phyloP scores from a whole-genome alignment of 1,140 invertebrate species.

The Zaprionus ghesquierei region DNA sequence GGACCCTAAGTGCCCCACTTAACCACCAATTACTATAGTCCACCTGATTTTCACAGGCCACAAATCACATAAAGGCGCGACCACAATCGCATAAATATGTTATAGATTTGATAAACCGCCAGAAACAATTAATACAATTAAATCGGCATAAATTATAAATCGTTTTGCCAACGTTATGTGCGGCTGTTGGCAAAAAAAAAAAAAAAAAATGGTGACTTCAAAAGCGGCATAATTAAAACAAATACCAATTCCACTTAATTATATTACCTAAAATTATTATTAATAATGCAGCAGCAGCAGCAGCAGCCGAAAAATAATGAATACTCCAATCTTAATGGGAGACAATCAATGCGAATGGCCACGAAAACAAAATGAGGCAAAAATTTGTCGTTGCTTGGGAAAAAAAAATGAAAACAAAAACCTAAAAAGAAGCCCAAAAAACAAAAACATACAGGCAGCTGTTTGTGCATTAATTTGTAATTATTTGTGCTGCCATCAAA shows the following conservation, averaged over 20 bases:
- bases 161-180: conserved; percentile 36
- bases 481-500: conserved; percentile 58
- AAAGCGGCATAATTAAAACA: conserved; percentile 64
- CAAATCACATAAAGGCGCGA: conserved; percentile 33
- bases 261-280: conserved; percentile 32
- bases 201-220: conserved; percentile 39
- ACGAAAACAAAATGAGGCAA: background rate
- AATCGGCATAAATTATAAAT: conserved; percentile 52
- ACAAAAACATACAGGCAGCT: conserved; percentile 23
- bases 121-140: conserved; percentile 42
- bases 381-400: background rate
- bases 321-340: conserved; percentile 21
- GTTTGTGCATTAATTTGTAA: conserved; percentile 54
- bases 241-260: conserved; percentile 59
- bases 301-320: conserved; percentile 24
- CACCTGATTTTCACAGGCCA: background rate
- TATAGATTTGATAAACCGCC: conserved; percentile 6
- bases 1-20: background rate
- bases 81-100: conserved; percentile 51
- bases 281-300: conserved; percentile 35
- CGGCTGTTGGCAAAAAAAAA: background rate
- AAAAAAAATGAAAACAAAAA: no score
- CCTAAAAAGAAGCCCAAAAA: background rate
- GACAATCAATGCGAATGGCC: conserved; percentile 25
- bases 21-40: conserved; percentile 53